Conservation (phyloP, 2,888 invertebrate species). For the Trisateles emortualis region DNA sequence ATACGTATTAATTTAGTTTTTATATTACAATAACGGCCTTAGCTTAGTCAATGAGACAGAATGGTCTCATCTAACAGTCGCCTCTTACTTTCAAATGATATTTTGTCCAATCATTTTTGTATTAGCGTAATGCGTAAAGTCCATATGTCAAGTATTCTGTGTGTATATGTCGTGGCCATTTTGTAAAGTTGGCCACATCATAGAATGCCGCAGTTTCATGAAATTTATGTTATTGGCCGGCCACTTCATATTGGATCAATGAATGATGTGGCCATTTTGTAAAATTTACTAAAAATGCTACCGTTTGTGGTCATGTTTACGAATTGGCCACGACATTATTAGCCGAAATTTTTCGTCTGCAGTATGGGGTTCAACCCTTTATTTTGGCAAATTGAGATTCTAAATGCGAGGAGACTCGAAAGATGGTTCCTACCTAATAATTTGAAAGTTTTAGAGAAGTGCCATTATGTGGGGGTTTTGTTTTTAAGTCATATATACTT, state of each 20-base stretch:
- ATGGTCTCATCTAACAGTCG: slow-evolving; percentile 27
- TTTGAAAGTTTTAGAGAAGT: slow-evolving; percentile 44
- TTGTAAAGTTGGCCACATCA: too few relatives aligned
- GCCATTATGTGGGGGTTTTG: slow-evolving; percentile 46
- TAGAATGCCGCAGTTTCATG: too few relatives aligned
- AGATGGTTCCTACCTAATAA: slow-evolving; percentile 39
- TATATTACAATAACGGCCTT: slow-evolving; percentile 47
- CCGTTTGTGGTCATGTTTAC: too few relatives aligned
- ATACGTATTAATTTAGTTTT: slow-evolving; percentile 54
- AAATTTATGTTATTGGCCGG: too few relatives aligned
- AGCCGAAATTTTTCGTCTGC: too few relatives aligned
- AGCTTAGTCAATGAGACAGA: slow-evolving; percentile 41
- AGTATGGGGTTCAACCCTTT: neutral
- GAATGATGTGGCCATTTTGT: too few relatives aligned
- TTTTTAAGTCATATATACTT: slow-evolving; percentile 43
- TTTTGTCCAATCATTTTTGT: neutral
- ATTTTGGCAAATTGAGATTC: neutral
- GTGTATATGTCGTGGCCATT: too few relatives aligned
- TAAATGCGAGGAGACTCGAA: slow-evolving; percentile 11
- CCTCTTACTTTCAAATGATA: slow-evolving; percentile 11
- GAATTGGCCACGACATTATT: too few relatives aligned
- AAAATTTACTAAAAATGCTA: too few relatives aligned
- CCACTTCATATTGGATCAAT: too few relatives aligned
- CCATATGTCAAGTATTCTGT: too few relatives aligned
- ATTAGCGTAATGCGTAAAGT: neutral